Percentiles rank a stretch among this genome's conserved stretches.
Conservation (phyloP, 2,888 invertebrate genomes). For the Melanophora roralis region DNA sequence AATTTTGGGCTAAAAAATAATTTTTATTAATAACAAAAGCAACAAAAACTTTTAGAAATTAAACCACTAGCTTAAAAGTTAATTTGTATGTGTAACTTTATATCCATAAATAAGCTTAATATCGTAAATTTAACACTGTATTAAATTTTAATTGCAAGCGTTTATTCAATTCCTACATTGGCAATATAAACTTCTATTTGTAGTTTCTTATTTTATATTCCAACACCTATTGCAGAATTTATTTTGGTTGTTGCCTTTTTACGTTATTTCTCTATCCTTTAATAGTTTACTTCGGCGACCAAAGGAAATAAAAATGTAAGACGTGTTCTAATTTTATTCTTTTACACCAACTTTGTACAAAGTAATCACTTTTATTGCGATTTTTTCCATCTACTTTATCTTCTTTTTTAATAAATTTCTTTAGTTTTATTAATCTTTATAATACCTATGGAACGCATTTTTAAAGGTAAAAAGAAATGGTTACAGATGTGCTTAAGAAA, state of each 20-base stretch:
- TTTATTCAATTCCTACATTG: not conserved
- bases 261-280: not conserved
- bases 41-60: no score
- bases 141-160: slow-evolving; percentile 9
- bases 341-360: not conserved
- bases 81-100: no score
- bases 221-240: not conserved
- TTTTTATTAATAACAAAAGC: no score
- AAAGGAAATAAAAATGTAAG: not conserved
- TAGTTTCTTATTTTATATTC: not conserved
- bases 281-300: not conserved
- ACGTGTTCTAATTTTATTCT: not conserved
- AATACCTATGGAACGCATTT: not conserved
- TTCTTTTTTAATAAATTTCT: not conserved
- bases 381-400: not conserved
- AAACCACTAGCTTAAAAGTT: no score
- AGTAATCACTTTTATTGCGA: not conserved
- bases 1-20: no score
- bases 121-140: slow-evolving; percentile 7
- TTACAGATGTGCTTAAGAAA: no score
- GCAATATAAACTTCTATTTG: not conserved
- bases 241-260: not conserved
- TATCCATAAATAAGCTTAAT: no score
- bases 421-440: slow-evolving; percentile 1
- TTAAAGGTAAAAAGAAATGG: not conserved